Evolutionary conservation across 2,113 vertebrate species (phyloP).

Genomic region (Stegostoma tigrinum): DNA sequence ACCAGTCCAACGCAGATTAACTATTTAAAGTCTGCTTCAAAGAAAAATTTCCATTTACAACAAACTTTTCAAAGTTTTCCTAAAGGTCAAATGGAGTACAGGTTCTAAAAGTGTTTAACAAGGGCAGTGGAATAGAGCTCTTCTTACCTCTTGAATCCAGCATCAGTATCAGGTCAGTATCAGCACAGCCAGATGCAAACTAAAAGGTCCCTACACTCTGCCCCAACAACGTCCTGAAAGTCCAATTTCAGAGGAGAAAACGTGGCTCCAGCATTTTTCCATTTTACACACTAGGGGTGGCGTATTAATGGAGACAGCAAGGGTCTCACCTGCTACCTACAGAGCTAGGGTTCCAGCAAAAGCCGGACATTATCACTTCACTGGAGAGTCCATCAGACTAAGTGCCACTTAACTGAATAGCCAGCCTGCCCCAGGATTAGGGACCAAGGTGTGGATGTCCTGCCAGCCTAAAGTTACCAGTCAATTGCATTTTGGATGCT

Average conservation of each 20-base stretch:
- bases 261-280: background rate
- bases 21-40: background rate
- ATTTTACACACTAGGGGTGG: background rate
- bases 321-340: no score
- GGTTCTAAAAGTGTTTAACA: background rate
- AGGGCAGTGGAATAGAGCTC: background rate
- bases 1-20: background rate
- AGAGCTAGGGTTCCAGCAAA: background rate
- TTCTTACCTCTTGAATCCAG: background rate
- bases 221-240: background rate
- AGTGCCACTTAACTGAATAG: no score
- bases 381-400: background rate
- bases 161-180: background rate
- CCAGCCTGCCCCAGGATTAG: background rate
- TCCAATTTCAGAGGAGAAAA: background rate
- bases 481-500: no score
- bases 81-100: background rate
- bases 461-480: background rate
- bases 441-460: no score
- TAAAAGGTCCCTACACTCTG: background rate
- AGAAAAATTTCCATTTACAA: background rate
- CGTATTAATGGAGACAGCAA: background rate
- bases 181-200: background rate
- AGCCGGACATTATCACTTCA: background rate
- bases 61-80: background rate